Evolutionary conservation across 35 echinoderm and acorn worm species (phyloP).

Genomic region (Ophiothrix spiculata): DNA sequence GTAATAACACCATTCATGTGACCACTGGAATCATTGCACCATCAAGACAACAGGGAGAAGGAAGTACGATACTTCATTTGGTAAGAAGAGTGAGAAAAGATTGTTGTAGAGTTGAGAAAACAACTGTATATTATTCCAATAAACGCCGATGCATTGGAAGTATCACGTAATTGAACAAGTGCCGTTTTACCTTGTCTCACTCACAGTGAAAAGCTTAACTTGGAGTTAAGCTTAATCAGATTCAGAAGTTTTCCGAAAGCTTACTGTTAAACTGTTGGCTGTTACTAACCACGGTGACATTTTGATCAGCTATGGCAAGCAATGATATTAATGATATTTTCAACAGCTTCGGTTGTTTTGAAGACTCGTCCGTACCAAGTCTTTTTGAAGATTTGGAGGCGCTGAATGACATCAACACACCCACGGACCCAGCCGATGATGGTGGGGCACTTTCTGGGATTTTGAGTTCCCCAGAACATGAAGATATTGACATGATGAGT

Average conservation of each 20-base stretch:
- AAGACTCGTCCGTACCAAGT: not conserved
- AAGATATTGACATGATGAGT: not conserved
- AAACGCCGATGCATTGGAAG: no score
- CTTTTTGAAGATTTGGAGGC: not conserved
- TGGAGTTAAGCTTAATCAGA: not conserved
- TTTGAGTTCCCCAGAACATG: not conserved
- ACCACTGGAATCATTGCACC: no score
- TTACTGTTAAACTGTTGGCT: no score
- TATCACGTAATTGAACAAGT: no score
- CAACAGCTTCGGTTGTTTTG: not conserved
- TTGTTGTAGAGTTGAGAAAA: no score
- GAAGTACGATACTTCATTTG: no score
- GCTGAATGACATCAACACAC: not conserved
- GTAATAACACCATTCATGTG: not conserved
- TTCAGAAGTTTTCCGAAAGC: not conserved
- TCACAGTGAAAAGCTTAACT: not conserved
- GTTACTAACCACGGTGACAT: no score
- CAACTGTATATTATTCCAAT: no score
- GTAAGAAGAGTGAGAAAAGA: no score
- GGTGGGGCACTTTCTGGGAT: not conserved
- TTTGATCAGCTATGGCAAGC: not conserved
- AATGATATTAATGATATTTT: not conserved
- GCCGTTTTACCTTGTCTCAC: no score
- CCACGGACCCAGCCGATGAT: not conserved
- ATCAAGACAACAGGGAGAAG: no score